These are phyloP conservation scores for Acleris emargana DNA, from an alignment of 2,888 invertebrate species.

Conservation along the genomic window DNA sequence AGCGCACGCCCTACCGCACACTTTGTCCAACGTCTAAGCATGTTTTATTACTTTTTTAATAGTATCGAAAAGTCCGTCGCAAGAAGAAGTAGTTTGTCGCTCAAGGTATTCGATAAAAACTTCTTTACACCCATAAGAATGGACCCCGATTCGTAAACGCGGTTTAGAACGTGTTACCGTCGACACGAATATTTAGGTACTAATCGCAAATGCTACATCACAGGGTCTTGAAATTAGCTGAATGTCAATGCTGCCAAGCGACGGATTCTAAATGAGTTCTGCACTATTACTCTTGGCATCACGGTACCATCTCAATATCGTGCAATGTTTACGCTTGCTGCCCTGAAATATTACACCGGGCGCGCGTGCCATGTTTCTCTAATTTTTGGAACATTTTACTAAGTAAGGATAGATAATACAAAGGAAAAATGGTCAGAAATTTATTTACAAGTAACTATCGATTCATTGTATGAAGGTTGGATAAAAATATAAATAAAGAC, in stretches of 20 bases:
- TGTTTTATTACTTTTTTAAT: slow-evolving; percentile 32
- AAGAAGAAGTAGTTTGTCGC: slow-evolving; percentile 7
- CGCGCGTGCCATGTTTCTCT: slow-evolving; percentile 49
- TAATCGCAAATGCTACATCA: background rate
- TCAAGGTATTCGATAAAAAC: too few relatives aligned
- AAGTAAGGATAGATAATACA: slow-evolving; percentile 21
- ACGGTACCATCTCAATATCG: slow-evolving; percentile 50
- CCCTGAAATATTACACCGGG: slow-evolving; percentile 57
- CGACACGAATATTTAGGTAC: background rate
- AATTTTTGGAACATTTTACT: slow-evolving; percentile 44
- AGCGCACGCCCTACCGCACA: slow-evolving; percentile 29
- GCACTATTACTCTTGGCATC: slow-evolving; percentile 26
- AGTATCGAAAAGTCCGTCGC: slow-evolving; percentile 3
- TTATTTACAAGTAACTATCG: slow-evolving; percentile 1
- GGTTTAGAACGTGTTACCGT: too few relatives aligned
- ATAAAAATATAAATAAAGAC: too few relatives aligned
- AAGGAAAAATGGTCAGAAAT: slow-evolving; percentile 5
- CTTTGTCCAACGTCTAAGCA: slow-evolving; percentile 33
- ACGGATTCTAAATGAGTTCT: slow-evolving; percentile 23
- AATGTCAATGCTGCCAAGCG: slow-evolving; percentile 6
- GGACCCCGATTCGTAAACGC: too few relatives aligned
- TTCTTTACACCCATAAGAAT: too few relatives aligned
- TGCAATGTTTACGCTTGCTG: slow-evolving; percentile 56
- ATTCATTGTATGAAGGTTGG: slow-evolving; percentile 6
- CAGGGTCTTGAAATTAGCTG: slow-evolving; percentile 1